A percentile compares a stretch with the other conserved stretches of the same genome.
phyloP scores from a whole-genome alignment of 2,113 vertebrate genomes.

The Amphiprion percula region DNA sequence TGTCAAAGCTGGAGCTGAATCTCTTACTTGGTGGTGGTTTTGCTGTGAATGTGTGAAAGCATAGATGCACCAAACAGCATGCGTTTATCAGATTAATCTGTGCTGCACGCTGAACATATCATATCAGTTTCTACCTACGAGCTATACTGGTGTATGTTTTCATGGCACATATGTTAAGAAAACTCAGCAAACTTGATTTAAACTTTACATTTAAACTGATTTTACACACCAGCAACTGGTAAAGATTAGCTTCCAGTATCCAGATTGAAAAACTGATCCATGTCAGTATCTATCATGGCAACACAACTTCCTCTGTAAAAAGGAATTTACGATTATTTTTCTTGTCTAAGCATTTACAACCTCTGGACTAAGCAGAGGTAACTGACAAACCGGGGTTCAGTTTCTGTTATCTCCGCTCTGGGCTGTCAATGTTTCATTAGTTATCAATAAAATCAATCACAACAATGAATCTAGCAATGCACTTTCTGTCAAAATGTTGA shows the following conservation, averaged over 20 bases:
- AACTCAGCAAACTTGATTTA: background rate
- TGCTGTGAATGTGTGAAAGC: conserved; percentile 1
- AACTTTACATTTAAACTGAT: background rate
- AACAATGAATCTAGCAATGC: background rate
- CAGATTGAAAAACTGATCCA: background rate
- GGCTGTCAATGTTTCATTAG: too few species aligned
- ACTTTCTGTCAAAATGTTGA: background rate
- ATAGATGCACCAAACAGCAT: background rate
- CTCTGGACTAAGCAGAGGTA: background rate
- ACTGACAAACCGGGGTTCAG: background rate
- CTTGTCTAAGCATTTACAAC: background rate
- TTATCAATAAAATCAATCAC: background rate
- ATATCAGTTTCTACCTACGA: background rate
- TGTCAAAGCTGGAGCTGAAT: conserved; percentile 48
- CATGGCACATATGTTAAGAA: background rate
- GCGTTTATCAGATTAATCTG: background rate
- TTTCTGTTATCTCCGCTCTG: background rate
- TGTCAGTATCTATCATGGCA: too few species aligned
- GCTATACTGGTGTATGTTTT: background rate
- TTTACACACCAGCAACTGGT: background rate
- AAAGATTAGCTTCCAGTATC: background rate
- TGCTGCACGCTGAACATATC: background rate
- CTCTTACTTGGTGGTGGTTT: conserved; percentile 40
- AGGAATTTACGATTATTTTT: too few species aligned
- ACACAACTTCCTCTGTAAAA: too few species aligned